Conservation (phyloP, 2,113 vertebrate species). For the Chaetodon auriga region DNA sequence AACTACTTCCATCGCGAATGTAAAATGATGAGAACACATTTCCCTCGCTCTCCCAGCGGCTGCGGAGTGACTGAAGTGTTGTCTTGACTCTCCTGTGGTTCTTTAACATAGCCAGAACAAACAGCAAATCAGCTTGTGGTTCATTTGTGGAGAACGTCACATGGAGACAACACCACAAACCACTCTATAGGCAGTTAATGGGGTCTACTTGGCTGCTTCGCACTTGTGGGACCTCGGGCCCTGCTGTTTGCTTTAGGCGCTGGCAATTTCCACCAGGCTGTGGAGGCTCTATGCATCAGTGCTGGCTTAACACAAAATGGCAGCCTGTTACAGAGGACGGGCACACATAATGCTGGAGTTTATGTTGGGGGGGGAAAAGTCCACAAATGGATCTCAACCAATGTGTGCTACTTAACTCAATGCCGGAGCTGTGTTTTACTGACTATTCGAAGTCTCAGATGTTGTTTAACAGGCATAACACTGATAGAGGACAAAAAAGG, state of each 20-base stretch:
- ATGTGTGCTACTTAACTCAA: slow-evolving; percentile 21
- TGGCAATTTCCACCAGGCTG: slow-evolving; percentile 69
- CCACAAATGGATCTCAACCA: slow-evolving; percentile 5
- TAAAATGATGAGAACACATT: slow-evolving; percentile 4
- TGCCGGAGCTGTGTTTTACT: slow-evolving; percentile 35
- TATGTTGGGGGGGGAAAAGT: slow-evolving; percentile 11
- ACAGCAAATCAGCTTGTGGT: slow-evolving; percentile 59
- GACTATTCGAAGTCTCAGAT: slow-evolving; percentile 22
- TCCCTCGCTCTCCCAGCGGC: slow-evolving; percentile 20
- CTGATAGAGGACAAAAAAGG: slow-evolving; percentile 28
- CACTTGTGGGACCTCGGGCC: slow-evolving; percentile 70
- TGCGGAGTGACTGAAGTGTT: slow-evolving; percentile 10
- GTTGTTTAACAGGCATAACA: slow-evolving; percentile 14
- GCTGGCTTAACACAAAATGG: slow-evolving; percentile 73
- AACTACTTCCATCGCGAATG: slow-evolving; percentile 16
- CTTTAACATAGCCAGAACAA: slow-evolving; percentile 42
- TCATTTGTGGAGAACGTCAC: slow-evolving; percentile 53
- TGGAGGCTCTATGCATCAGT: slow-evolving; percentile 65
- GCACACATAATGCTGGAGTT: slow-evolving; percentile 46
- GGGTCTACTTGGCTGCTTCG: slow-evolving; percentile 71
- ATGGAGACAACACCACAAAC: slow-evolving; percentile 57
- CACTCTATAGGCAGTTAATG: slow-evolving; percentile 76
- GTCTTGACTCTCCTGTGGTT: slow-evolving; percentile 33
- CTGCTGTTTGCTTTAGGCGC: slow-evolving; percentile 77
- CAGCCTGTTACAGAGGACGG: slow-evolving; percentile 54